Base-by-base conservation (phyloP, 2,888 invertebrate genomes). In the Melanchra persicariae region DNA sequence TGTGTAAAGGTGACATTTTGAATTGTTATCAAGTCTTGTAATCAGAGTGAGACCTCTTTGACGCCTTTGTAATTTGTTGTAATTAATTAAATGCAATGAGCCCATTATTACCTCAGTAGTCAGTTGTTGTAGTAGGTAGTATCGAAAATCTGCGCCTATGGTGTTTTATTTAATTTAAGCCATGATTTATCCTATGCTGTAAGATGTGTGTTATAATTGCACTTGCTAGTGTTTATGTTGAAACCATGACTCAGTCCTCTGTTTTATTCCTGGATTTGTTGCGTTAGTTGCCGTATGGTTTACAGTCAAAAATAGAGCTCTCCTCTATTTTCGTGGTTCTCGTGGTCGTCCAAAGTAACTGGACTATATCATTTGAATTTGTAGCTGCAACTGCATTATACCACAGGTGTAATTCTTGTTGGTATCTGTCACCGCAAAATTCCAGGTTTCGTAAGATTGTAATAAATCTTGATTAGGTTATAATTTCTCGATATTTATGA, bases 1-100 rank as follows among this genome's bases (percentile, higher is more conserved):
- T 64, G 30, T 63, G 19, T 64, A 49, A 59, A 80, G 55, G 64
- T 77, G 74, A 74, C 74, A 79, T 60, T 63, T 55, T 12, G 47
- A 61, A 64, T 67, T 59, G 51, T 62, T 63, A 51, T 52, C 22
- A 52, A 34, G 49, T 26, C 10, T 52, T 37, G 59, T 64, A 64
- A 55, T n/a, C n/a, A n/a, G n/a, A n/a, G n/a, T 61, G 19, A 64
- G 40, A 55, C 52, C 10, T 61, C 24, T 64, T 61, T 57, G 69
- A 61, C 34, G n/a, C 8, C 15, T 26, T 15, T 66, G n/a, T 66
- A 7, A 37, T 52, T 62, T 52, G n/a, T n/a, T 9, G 30, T 47
- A 63, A 55, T n/a, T 49, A 62, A 76, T 74, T 73, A 10, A 45
- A 79, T 62, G 30, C 63, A 68, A 37, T 61, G 60, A 69, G 68